Percentiles rank a stretch among this genome's conserved stretches.
These are phyloP conservation scores for Chunga burmeisteri DNA, from an alignment of 2,113 vertebrate species.

Conservation along the genomic window DNA sequence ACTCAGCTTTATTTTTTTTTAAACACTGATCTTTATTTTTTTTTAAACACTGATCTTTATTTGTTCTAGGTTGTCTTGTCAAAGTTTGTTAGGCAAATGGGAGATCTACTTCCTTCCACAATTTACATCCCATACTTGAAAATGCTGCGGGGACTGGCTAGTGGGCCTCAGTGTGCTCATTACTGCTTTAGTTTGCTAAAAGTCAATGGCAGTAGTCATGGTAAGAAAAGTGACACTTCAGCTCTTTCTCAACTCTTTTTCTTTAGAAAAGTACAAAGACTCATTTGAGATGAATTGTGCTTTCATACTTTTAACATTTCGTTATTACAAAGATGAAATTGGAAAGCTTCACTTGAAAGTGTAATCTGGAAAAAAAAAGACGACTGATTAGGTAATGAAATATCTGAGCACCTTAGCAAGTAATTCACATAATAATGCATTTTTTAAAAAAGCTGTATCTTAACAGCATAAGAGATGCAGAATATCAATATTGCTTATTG, in stretches of 20 bases:
- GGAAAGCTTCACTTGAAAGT: not conserved
- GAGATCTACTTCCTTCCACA: slow-evolving; percentile 92
- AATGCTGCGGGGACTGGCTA: slow-evolving; percentile 93
- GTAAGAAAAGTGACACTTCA: slow-evolving; percentile 73
- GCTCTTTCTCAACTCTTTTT: not conserved
- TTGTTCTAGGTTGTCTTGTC: slow-evolving; percentile 90
- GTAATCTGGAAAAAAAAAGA: not conserved
- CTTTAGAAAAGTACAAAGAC: not conserved
- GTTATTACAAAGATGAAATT: not conserved
- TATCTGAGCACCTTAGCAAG: not conserved
- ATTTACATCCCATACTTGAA: slow-evolving; percentile 94
- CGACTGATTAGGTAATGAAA: not conserved
- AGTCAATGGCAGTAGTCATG: slow-evolving; percentile 91
- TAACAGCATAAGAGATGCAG: not conserved
- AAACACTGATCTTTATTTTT: too few species aligned
- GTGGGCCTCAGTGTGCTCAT: slow-evolving; percentile 92
- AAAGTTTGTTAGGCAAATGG: slow-evolving; percentile 99
- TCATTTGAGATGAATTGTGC: not conserved
- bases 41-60: slow-evolving; percentile 4
- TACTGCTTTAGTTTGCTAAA: slow-evolving; percentile 98
- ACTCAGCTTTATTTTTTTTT: not conserved
- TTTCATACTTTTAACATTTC: not conserved
- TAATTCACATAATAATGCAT: not conserved
- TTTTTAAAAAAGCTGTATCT: not conserved
- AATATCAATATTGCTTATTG: not conserved